These are phyloP conservation scores for Aplochiton taeniatus DNA, from an alignment of 2,797 vertebrate genomes.

Conservation along the genomic window DNA sequence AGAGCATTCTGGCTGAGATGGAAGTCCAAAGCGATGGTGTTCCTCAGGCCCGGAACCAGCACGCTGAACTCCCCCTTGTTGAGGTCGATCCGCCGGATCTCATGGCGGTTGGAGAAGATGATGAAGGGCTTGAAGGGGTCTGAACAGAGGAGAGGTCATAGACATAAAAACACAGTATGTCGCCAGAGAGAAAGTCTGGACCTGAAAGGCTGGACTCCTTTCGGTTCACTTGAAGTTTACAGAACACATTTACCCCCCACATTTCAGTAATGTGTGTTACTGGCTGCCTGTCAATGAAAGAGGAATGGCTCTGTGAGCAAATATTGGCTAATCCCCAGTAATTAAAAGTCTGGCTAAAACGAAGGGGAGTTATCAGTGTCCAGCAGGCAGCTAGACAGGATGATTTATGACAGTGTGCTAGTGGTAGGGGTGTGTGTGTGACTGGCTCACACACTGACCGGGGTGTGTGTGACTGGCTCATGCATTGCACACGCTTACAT, in stretches of 20 bases:
- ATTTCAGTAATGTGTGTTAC: slow-evolving; percentile 22
- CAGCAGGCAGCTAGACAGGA: slow-evolving; percentile 50
- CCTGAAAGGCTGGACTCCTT: slow-evolving; percentile 23
- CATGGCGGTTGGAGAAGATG: slow-evolving; percentile 98
- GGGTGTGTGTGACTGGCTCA: slow-evolving; percentile 24
- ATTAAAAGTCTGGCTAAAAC: slow-evolving; percentile 65
- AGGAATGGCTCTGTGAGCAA: slow-evolving; percentile 34
- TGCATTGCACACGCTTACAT: slow-evolving; percentile 12
- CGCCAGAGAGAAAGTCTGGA: background rate
- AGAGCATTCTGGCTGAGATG: slow-evolving; percentile 95
- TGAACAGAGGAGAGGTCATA: slow-evolving; percentile 47
- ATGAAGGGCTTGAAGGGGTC: slow-evolving; percentile 97
- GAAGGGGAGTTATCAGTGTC: slow-evolving; percentile 59
- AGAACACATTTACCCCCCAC: slow-evolving; percentile 8
- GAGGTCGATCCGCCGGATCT: slow-evolving; percentile 96
- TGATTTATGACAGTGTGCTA: slow-evolving; percentile 46
- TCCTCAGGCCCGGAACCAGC: slow-evolving; percentile 91
- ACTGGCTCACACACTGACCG: too few relatives aligned
- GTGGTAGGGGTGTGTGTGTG: slow-evolving; percentile 16
- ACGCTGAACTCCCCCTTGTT: slow-evolving; percentile 96
- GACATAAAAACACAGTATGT: background rate
- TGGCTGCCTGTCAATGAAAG: slow-evolving; percentile 36
- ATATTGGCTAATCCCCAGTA: slow-evolving; percentile 55
- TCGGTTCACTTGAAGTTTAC: background rate
- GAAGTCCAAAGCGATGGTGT: slow-evolving; percentile 97